Conservation (phyloP, 2,113 vertebrate genomes). For the Petaurus breviceps region DNA sequence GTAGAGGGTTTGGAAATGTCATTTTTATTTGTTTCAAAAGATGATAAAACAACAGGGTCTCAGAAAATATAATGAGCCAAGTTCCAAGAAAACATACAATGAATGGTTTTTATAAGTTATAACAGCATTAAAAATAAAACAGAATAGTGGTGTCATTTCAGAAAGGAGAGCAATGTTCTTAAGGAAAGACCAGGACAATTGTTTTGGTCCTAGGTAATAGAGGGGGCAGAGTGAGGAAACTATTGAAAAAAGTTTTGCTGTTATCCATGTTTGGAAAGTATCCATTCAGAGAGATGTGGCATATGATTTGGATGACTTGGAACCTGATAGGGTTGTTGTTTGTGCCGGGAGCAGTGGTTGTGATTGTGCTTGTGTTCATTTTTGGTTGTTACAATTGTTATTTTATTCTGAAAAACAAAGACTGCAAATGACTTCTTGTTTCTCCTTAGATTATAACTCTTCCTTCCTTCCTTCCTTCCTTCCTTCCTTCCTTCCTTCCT, state of each 20-base stretch:
- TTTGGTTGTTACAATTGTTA: not conserved
- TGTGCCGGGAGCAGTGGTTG: no score
- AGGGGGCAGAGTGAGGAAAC: not conserved
- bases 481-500: no score
- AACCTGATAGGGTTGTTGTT: no score
- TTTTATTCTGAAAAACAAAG: not conserved
- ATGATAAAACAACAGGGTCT: conserved; percentile 73
- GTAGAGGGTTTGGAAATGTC: conserved; percentile 66
- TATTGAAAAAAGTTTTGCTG: not conserved
- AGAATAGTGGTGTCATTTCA: not conserved
- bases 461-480: not conserved
- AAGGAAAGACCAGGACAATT: not conserved
- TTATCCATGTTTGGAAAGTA: not conserved
- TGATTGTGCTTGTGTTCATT: not conserved
- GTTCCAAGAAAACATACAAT: conserved; percentile 41
- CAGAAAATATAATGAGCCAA: conserved; percentile 51
- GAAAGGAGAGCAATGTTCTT: not conserved
- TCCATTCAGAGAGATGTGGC: not conserved
- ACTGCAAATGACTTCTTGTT: not conserved
- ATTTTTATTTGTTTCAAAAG: conserved; percentile 77
- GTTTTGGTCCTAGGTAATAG: not conserved
- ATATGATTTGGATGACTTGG: not conserved
- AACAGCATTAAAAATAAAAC: conserved; percentile 41
- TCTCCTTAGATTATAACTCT: not conserved
- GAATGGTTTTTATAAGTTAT: conserved; percentile 37